These are phyloP conservation scores for Ctenopoma multispine DNA, from an alignment of 2,797 vertebrate species.

Conservation along the genomic window DNA sequence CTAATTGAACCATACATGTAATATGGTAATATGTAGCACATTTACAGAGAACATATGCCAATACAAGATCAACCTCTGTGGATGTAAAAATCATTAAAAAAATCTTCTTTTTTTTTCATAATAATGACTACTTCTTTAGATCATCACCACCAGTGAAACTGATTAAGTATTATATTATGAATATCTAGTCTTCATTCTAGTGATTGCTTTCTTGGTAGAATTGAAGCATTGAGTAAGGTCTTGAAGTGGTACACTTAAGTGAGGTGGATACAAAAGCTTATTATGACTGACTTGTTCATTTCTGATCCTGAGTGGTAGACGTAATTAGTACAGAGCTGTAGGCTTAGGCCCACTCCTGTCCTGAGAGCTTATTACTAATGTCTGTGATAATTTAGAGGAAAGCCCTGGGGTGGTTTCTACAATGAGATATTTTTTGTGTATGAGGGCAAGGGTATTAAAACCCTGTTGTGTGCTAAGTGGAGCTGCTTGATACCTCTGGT, in stretches of 20 bases:
- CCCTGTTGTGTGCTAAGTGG: slow-evolving; percentile 24
- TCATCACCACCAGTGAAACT: neutral
- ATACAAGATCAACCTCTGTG: too few relatives aligned
- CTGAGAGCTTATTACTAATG: slow-evolving; percentile 54
- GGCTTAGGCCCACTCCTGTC: slow-evolving; percentile 42
- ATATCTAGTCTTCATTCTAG: neutral
- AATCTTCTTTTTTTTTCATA: too few relatives aligned
- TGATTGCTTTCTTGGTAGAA: slow-evolving; percentile 2
- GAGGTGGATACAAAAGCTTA: slow-evolving; percentile 21
- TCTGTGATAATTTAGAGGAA: slow-evolving; percentile 58
- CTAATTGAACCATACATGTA: too few relatives aligned
- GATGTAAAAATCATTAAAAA: too few relatives aligned
- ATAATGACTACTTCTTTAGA: neutral
- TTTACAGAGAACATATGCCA: too few relatives aligned
- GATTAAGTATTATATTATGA: neutral
- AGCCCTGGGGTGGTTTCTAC: slow-evolving; percentile 31
- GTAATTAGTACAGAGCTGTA: slow-evolving; percentile 54
- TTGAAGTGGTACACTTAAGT: slow-evolving; percentile 11
- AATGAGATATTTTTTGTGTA: slow-evolving; percentile 29
- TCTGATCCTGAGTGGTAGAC: slow-evolving; percentile 34
- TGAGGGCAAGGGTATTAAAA: slow-evolving; percentile 26
- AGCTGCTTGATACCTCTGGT: slow-evolving; percentile 36
- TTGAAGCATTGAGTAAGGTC: neutral
- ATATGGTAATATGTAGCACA: too few relatives aligned
- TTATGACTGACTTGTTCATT: slow-evolving; percentile 26